Conservation (phyloP, 2,797 vertebrate species). For the Epinephelus malabaricus region DNA sequence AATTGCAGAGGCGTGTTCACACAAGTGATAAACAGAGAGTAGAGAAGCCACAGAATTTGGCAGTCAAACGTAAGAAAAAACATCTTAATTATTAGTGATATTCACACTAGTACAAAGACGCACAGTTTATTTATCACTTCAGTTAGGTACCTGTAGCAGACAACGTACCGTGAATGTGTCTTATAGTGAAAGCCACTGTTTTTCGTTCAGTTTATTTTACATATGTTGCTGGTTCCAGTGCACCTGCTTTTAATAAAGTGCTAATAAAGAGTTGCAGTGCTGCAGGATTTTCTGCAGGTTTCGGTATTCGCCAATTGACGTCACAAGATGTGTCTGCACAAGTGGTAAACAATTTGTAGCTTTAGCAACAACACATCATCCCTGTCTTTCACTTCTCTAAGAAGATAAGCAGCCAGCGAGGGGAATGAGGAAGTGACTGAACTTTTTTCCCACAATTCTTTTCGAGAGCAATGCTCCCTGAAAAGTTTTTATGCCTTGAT, state of each 20-base stretch:
- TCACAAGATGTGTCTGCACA: constrained; percentile 36
- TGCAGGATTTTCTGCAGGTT: constrained; percentile 38
- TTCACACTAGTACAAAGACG: background rate
- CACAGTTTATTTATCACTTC: background rate
- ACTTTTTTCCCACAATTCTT: background rate
- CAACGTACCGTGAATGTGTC: background rate
- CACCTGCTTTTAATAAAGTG: constrained; percentile 33
- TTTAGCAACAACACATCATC: background rate
- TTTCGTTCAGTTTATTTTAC: background rate
- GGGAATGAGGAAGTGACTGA: background rate
- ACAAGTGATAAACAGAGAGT: constrained; percentile 24
- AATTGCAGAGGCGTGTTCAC: constrained; percentile 26
- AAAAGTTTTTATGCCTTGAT: background rate
- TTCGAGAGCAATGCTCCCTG: background rate
- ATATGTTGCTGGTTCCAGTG: constrained; percentile 6
- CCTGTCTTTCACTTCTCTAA: background rate
- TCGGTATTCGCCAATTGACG: constrained; percentile 42
- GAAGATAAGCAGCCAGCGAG: background rate
- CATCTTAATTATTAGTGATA: background rate
- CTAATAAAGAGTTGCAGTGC: constrained; percentile 13
- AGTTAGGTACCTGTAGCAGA: background rate
- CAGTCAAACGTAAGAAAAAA: background rate
- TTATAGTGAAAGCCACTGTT: background rate
- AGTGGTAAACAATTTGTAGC: constrained; percentile 9
- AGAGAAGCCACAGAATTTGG: background rate